Conservation (phyloP, 1,140 invertebrate species). For the Macrostomum lignano region DNA sequence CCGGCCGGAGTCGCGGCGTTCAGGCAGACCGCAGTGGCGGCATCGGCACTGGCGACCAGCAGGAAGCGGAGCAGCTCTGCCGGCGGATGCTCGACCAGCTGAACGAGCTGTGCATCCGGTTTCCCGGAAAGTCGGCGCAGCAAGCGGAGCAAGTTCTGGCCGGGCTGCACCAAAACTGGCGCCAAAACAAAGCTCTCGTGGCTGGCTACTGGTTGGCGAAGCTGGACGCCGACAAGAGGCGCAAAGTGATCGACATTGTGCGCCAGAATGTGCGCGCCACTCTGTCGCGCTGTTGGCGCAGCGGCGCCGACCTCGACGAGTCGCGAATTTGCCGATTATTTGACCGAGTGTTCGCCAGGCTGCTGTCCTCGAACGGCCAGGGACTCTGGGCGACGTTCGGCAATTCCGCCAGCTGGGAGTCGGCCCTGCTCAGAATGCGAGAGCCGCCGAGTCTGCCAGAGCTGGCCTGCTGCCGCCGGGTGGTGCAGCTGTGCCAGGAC, state of each 20-base stretch:
- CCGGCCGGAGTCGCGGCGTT: too few relatives aligned
- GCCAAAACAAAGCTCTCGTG: slow-evolving; percentile 24
- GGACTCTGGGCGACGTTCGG: too few relatives aligned
- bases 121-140: slow-evolving; percentile 21
- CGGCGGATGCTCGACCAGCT: slow-evolving; percentile 14
- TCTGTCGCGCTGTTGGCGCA: slow-evolving; percentile 16
- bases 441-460: slow-evolving; percentile 16
- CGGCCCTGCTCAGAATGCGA: slow-evolving; percentile 21
- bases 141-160: slow-evolving; percentile 13
- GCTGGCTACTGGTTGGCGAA: slow-evolving; percentile 27
- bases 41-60: slow-evolving; percentile 11
- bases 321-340: slow-evolving; percentile 20
- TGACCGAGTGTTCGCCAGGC: slow-evolving; percentile 19
- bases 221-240: slow-evolving; percentile 21
- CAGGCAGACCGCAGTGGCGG: too few relatives aligned
- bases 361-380: slow-evolving; percentile 26
- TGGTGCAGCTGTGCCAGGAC: slow-evolving; percentile 24
- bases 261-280: slow-evolving; percentile 19
- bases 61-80: slow-evolving; percentile 17
- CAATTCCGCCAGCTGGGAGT: too few relatives aligned
- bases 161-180: slow-evolving; percentile 23
- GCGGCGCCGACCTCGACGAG: slow-evolving; percentile 14
- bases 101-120: slow-evolving; percentile 25
- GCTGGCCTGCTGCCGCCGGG: slow-evolving; percentile 20
- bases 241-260: slow-evolving; percentile 24